Conservation (phyloP, 2,888 invertebrate genomes). For the Sicus ferrugineus region DNA sequence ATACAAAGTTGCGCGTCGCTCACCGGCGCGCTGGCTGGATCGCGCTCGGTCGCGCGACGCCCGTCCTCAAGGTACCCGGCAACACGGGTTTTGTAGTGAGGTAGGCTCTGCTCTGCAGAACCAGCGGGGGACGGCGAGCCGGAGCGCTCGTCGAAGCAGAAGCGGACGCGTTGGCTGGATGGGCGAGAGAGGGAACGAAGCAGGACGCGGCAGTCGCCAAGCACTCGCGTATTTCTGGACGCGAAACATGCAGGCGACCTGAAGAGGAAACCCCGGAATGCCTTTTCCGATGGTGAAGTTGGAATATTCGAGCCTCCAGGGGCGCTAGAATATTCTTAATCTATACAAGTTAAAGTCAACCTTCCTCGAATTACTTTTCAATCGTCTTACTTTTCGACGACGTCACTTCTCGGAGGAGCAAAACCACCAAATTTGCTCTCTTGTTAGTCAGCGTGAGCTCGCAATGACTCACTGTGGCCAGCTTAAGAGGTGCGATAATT, state of each 20-base stretch:
- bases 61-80: neutral
- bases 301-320: too few relatives aligned
- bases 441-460: too few relatives aligned
- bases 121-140: neutral
- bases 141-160: neutral
- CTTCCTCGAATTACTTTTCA: too few relatives aligned
- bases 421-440: too few relatives aligned
- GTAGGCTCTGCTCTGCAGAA: slow-evolving; percentile 2
- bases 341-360: too few relatives aligned
- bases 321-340: too few relatives aligned
- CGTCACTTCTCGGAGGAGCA: too few relatives aligned
- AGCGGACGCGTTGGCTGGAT: neutral
- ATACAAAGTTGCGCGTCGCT: neutral
- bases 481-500: slow-evolving; percentile 8
- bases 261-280: too few relatives aligned
- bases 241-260: too few relatives aligned
- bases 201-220: too few relatives aligned
- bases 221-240: neutral
- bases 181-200: neutral
- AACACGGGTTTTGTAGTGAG: neutral
- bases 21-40: neutral
- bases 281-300: too few relatives aligned
- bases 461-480: slow-evolving; percentile 7
- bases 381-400: too few relatives aligned
- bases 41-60: neutral